Conservation (phyloP, 2,113 vertebrate species). For the Nanorana parkeri region DNA sequence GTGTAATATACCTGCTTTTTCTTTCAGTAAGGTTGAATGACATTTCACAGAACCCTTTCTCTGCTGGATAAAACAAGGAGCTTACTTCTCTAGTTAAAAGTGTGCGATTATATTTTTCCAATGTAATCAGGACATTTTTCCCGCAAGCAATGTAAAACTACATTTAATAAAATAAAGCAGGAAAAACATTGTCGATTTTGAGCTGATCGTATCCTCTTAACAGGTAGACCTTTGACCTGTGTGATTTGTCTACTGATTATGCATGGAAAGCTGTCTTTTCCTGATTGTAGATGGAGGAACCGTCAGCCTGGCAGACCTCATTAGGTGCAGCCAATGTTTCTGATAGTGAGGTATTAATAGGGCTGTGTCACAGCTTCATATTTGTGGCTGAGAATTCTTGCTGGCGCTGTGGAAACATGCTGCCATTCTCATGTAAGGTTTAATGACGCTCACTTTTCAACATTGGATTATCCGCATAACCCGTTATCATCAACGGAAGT, state of each 20-base stretch:
- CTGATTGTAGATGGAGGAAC: background rate
- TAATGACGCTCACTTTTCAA: constrained; percentile 34
- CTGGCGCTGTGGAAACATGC: background rate
- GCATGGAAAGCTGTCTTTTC: background rate
- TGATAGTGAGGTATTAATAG: constrained; percentile 45
- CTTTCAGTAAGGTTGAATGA: no score
- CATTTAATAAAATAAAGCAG: constrained; percentile 5
- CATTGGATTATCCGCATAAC: background rate
- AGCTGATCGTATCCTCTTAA: background rate
- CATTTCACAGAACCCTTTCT: no score
- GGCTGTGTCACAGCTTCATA: background rate
- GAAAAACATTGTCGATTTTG: background rate
- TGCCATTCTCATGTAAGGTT: background rate
- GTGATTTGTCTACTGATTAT: constrained; percentile 14
- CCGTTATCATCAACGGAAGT: background rate
- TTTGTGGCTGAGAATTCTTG: constrained; percentile 20
- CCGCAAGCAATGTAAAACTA: background rate
- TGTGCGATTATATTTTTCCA: no score
- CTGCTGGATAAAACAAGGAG: no score
- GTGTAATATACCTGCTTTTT: no score
- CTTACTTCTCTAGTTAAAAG: no score
- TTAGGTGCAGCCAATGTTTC: constrained; percentile 41
- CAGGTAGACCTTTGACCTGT: background rate
- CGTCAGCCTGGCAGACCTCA: constrained; percentile 32
- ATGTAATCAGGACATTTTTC: background rate